Conservation (phyloP, 2,797 vertebrate species). For the Melanotaenia maccullochi region DNA sequence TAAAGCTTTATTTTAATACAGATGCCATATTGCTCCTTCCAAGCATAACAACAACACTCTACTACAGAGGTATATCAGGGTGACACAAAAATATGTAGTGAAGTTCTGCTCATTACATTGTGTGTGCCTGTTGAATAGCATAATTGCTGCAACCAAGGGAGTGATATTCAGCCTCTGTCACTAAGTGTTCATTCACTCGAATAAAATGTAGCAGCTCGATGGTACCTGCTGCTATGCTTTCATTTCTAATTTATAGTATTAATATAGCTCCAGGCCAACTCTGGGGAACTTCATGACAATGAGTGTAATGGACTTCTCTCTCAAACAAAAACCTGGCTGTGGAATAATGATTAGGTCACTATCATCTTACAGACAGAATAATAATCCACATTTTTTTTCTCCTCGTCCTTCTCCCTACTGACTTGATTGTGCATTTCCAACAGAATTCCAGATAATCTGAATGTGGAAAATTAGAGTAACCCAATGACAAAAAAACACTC, state of each 20-base stretch:
- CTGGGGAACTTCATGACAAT: constrained; percentile 67
- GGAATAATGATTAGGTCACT: constrained; percentile 66
- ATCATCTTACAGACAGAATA: constrained; percentile 43
- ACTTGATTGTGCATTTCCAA: constrained; percentile 42
- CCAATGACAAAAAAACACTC: constrained; percentile 19
- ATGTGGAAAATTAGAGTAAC: constrained; percentile 33
- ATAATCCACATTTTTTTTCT: constrained; percentile 39
- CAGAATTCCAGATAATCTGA: constrained; percentile 41
- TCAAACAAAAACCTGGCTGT: constrained; percentile 47
- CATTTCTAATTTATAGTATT: constrained; percentile 70
- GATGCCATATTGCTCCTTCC: constrained; percentile 56
- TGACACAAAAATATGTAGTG: constrained; percentile 54
- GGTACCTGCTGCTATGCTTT: constrained; percentile 70
- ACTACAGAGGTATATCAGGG: constrained; percentile 33
- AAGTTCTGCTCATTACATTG: constrained; percentile 58
- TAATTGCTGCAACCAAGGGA: constrained; percentile 72
- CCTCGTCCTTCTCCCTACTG: neutral
- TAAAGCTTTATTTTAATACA: constrained; percentile 64
- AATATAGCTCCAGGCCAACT: constrained; percentile 69
- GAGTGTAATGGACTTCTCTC: constrained; percentile 66
- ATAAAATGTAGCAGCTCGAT: constrained; percentile 57
- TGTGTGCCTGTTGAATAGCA: constrained; percentile 55
- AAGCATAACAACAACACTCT: constrained; percentile 31
- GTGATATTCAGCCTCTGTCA: constrained; percentile 69
- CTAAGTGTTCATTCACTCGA: constrained; percentile 64